Evolutionary conservation across 2,113 vertebrate genomes (phyloP).

Genomic region (Montifringilla adamsi): DNA sequence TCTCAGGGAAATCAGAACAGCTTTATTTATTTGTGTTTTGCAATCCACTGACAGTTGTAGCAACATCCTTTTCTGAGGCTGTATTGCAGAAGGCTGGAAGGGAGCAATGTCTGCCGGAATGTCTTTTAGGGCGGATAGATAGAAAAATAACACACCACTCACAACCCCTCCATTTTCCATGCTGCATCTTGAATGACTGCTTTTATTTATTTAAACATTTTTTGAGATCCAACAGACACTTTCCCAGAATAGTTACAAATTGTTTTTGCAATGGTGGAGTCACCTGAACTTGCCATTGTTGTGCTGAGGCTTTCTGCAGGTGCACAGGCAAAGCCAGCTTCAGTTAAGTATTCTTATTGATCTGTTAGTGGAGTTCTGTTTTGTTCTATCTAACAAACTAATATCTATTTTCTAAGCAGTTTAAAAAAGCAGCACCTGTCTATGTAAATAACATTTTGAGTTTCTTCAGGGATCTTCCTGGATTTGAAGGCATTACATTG

Average conservation of each 20-base stretch:
- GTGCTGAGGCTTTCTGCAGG: neutral
- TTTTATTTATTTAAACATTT: neutral
- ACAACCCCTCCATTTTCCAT: neutral
- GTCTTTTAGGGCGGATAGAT: neutral
- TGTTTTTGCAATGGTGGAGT: neutral
- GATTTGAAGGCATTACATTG: neutral
- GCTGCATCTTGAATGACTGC: neutral
- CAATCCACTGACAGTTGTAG: conserved; percentile 2
- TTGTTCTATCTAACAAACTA: neutral
- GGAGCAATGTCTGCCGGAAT: neutral
- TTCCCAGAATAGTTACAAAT: neutral
- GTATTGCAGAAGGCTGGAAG: neutral
- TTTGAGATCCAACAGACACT: neutral
- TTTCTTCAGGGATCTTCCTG: neutral
- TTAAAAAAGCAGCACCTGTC: neutral
- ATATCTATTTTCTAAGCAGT: neutral
- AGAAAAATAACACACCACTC: neutral
- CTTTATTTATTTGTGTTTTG: neutral
- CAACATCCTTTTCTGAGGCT: neutral
- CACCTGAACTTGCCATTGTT: neutral
- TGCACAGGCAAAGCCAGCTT: neutral
- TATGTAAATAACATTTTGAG: neutral
- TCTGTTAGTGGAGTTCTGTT: neutral
- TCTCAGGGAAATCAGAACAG: neutral
- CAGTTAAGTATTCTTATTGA: neutral